These are phyloP conservation scores for Caerostris darwini DNA, from an alignment of 1,140 invertebrate species.

Conservation along the genomic window DNA sequence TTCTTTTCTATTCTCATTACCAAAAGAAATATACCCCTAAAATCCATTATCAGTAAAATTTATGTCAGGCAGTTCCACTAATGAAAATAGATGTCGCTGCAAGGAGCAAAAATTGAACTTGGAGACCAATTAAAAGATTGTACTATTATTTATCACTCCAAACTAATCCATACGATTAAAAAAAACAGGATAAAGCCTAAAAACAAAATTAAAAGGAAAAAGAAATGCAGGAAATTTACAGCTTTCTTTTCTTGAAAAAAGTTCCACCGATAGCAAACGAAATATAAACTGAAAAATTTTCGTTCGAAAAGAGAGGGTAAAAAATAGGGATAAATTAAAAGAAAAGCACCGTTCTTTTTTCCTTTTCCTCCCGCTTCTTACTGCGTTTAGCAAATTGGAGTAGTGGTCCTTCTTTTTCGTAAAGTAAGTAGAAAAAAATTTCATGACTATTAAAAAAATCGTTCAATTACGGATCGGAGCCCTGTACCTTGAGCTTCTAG, in stretches of 20 bases:
- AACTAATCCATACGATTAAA: conserved; percentile 19
- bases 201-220: not conserved
- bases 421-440: conserved; percentile 36
- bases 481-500: conserved; percentile 56
- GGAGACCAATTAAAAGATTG: conserved; percentile 1
- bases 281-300: conserved; percentile 74
- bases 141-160: not conserved
- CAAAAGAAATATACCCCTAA: too few relatives aligned
- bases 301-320: not conserved
- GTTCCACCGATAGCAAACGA: conserved; percentile 56
- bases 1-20: too few relatives aligned
- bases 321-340: conserved; percentile 69
- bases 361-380: too few relatives aligned
- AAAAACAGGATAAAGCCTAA: conserved; percentile 13
- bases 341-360: conserved; percentile 56
- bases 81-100: too few relatives aligned
- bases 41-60: too few relatives aligned
- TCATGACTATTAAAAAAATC: conserved; percentile 48
- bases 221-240: too few relatives aligned
- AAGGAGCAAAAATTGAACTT: too few relatives aligned
- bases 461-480: conserved; percentile 65
- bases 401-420: conserved; percentile 27
- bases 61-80: too few relatives aligned
- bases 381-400: conserved; percentile 60
- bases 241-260: conserved; percentile 34